Conservation (phyloP, 2,888 invertebrate genomes). For the Philopedon plagiatum region DNA sequence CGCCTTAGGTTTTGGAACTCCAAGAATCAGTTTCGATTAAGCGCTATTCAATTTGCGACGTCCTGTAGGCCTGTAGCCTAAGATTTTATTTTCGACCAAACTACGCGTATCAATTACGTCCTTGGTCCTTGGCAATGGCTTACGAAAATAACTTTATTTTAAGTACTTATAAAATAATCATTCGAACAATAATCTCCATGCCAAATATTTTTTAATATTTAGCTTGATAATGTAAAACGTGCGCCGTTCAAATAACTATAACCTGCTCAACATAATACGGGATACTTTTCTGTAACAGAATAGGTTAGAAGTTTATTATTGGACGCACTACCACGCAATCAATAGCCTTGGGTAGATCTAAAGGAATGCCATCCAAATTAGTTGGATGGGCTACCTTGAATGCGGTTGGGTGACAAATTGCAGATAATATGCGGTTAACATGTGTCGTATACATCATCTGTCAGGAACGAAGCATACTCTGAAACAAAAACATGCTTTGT, state of each 20-base stretch:
- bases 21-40: no score
- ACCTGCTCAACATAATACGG: slow-evolving; percentile 21
- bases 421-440: not conserved
- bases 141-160: slow-evolving; percentile 53
- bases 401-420: not conserved
- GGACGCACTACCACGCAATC: not conserved
- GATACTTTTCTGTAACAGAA: not conserved
- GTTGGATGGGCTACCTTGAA: not conserved
- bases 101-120: slow-evolving; percentile 51
- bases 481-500: not conserved
- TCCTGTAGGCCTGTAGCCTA: no score
- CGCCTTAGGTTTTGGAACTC: no score
- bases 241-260: slow-evolving; percentile 17
- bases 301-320: not conserved
- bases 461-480: not conserved
- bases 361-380: slow-evolving; percentile 5
- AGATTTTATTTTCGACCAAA: slow-evolving; percentile 51
- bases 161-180: slow-evolving; percentile 47
- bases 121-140: slow-evolving; percentile 57
- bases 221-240: slow-evolving; percentile 19
- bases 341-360: slow-evolving; percentile 7
- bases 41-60: no score
- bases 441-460: not conserved
- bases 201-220: slow-evolving; percentile 36
- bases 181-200: slow-evolving; percentile 29